Evolutionary conservation across 35 echinoderm and acorn worm species (phyloP), one percentile per base, ranked within the genome.

Genomic region (Holothuria glaberrima): DNA sequence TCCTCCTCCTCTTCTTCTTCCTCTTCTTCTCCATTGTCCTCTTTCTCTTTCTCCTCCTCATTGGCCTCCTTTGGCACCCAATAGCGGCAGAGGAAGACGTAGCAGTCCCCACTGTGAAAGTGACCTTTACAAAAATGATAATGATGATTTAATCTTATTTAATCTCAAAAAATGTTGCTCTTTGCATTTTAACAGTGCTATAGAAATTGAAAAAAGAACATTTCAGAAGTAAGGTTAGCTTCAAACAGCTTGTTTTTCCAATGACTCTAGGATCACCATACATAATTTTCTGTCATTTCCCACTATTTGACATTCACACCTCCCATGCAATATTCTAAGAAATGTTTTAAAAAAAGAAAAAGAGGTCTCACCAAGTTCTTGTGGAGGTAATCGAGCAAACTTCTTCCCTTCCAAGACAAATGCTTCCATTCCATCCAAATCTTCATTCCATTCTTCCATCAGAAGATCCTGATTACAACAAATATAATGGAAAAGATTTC

Each of bases 321-420:
- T 7, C 2, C 2, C 36, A 41, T 4, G 36, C 7, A 41, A 41
- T 7, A 41, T 41, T 41, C 2, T 2, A 41, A 41, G 36, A 41
- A 41, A 41, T 4, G 2, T 41, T 41, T 7, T 7, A 41, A 41
- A 41, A 41, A 41, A 41, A 41, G 36, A 41, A 41, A 41, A 41
- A 41, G 36, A 41, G 7, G 36, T 41, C 36, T 88, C 91, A 95
- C 96, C 96, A 26, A 86, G 91, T 76, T 98, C 96, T 31, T 88
- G 75, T 24, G 94, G 93, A 38, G 96, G 96, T 31, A 98, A 82
- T 24, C 96, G 59, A 31, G 83, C 96, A 98, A 98, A 98, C 68
- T 98, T 98, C 73, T 92, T 94, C 59, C 93, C 93, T 75, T 98
- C 96, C 61, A 98, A 71, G 12, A 95, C 96, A 91, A 98, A 98